A percentile compares a stretch with the other conserved stretches of the same genome.
Conservation (phyloP, 2,888 invertebrate genomes). For the Drosophila mayaguana region DNA sequence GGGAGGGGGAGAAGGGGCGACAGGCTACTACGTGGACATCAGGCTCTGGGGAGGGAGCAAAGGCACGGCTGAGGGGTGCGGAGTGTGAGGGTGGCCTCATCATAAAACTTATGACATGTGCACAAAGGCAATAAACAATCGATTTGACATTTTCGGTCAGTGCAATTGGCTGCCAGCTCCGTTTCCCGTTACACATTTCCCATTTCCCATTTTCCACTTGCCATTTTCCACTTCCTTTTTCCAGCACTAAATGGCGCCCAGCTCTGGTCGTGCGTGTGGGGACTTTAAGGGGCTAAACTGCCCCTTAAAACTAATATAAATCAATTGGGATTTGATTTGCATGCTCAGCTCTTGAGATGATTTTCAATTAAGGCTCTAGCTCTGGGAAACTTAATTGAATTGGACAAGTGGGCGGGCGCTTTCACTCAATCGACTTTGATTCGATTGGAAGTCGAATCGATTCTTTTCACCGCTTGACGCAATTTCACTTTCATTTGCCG, state of each 20-base stretch:
- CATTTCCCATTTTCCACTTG: background rate
- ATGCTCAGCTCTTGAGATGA: constrained; percentile 21
- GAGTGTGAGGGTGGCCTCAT: background rate
- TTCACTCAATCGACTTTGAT: constrained; percentile 32
- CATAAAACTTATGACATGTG: constrained; percentile 16
- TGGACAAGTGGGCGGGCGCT: constrained; percentile 33
- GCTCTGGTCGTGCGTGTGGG: background rate
- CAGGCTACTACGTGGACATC: constrained; percentile 5
- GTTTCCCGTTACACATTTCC: background rate
- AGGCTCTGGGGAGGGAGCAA: background rate
- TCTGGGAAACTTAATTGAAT: constrained; percentile 40
- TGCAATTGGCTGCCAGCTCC: constrained; percentile 17
- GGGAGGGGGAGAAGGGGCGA: too few species aligned
- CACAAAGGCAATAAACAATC: constrained; percentile 29
- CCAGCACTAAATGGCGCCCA: background rate
- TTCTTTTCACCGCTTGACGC: constrained; percentile 44
- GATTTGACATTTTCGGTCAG: constrained; percentile 29
- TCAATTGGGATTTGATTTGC: constrained; percentile 38
- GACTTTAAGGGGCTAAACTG: background rate
- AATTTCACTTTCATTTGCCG: constrained; percentile 68
- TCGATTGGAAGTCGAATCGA: constrained; percentile 20
- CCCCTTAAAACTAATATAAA: constrained; percentile 13
- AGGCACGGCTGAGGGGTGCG: background rate
- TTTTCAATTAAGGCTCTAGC: constrained; percentile 34
- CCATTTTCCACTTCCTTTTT: constrained; percentile 1